These are phyloP conservation scores for Bombylius major DNA, from an alignment of 2,888 invertebrate genomes.

Conservation along the genomic window DNA sequence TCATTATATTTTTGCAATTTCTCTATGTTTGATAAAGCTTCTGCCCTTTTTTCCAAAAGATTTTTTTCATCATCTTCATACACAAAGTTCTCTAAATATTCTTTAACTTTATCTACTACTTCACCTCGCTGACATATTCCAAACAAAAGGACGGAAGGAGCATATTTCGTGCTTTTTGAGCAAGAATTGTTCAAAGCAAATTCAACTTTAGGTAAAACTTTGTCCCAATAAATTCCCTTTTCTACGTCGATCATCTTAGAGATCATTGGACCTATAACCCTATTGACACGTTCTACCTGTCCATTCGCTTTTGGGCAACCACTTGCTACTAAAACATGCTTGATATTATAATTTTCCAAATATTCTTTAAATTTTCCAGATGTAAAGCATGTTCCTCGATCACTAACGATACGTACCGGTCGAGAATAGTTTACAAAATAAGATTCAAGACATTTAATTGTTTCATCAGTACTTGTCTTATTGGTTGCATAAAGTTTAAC, in stretches of 20 bases:
- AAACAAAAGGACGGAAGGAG: conserved; percentile 19
- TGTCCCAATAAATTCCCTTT: neutral
- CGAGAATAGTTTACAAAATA: too few species aligned
- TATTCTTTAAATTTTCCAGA: too few species aligned
- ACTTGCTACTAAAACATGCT: too few species aligned
- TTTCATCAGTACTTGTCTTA: too few species aligned
- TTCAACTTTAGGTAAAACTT: neutral
- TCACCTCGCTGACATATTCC: conserved; percentile 19
- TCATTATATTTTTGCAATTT: conserved; percentile 16
- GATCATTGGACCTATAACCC: neutral
- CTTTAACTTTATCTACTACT: conserved; percentile 11
- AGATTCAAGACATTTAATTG: too few species aligned
- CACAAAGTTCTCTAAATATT: conserved; percentile 10
- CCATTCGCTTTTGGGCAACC: too few species aligned
- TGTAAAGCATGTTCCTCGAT: too few species aligned
- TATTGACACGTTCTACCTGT: conserved; percentile 2
- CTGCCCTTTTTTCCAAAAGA: too few species aligned
- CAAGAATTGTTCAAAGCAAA: conserved; percentile 10
- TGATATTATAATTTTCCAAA: too few species aligned
- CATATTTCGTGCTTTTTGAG: conserved; percentile 14
- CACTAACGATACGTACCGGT: too few species aligned
- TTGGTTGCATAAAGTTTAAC: too few species aligned
- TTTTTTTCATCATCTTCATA: neutral
- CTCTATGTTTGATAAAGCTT: conserved; percentile 10
- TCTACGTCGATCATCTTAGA: neutral